These are phyloP conservation scores for Melanotaenia boesemani DNA, from an alignment of 2,797 vertebrate genomes.

Conservation along the genomic window DNA sequence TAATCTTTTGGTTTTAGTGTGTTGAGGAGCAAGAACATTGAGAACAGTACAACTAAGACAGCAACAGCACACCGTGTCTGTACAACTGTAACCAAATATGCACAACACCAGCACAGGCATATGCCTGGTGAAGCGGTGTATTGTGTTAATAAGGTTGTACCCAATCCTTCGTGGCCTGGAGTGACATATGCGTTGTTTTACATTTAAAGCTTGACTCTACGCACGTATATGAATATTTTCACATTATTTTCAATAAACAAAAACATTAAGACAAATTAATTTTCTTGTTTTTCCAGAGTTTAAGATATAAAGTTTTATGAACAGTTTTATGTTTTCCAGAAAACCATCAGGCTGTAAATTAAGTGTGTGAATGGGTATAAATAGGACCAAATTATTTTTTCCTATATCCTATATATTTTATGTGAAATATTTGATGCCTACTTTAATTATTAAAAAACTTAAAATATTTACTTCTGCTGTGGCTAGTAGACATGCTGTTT, in stretches of 20 bases:
- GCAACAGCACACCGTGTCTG: constrained; percentile 9
- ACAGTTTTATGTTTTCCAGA: too few relatives aligned
- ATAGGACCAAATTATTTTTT: too few relatives aligned
- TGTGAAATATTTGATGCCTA: background rate
- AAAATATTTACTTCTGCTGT: background rate
- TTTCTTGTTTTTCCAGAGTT: too few relatives aligned
- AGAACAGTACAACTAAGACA: constrained; percentile 33
- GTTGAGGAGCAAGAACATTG: constrained; percentile 33
- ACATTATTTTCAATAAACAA: too few relatives aligned
- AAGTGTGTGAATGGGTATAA: too few relatives aligned
- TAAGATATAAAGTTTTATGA: too few relatives aligned
- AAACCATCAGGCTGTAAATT: too few relatives aligned
- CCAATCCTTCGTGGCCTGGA: background rate
- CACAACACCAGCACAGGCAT: background rate
- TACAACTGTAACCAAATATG: background rate
- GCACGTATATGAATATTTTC: too few relatives aligned
- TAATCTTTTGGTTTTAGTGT: constrained; percentile 42
- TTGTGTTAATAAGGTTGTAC: background rate
- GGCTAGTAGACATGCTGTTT: background rate
- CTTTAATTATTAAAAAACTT: background rate
- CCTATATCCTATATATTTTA: too few relatives aligned
- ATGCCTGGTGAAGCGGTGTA: background rate
- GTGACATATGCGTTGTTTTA: background rate
- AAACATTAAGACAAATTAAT: too few relatives aligned
- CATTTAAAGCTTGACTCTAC: too few relatives aligned